Percentiles rank a stretch among this genome's conserved stretches.
Conservation (phyloP, 2,888 invertebrate genomes). For the Rhingia rostrata region DNA sequence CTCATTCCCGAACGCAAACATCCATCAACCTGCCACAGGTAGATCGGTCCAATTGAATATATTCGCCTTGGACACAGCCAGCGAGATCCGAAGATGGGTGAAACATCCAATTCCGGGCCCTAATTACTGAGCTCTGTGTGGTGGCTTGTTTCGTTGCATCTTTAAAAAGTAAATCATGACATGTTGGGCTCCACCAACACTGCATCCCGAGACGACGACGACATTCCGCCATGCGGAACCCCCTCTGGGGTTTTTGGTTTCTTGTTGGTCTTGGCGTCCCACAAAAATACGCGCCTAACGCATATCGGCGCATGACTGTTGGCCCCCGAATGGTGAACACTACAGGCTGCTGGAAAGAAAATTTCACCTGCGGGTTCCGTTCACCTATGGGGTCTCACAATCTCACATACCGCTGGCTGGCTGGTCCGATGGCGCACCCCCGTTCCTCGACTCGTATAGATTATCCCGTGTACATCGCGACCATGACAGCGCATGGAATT, state of each 20-base stretch:
- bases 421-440: conserved; percentile 29
- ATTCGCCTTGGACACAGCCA: conserved; percentile 11
- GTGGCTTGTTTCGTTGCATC: conserved; percentile 71
- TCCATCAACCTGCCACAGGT: conserved; percentile 71
- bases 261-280: conserved; percentile 47
- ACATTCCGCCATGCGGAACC: conserved; percentile 60
- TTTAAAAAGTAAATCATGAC: conserved; percentile 73
- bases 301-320: conserved; percentile 13
- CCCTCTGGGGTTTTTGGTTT: conserved; percentile 16
- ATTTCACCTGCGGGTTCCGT: conserved; percentile 64
- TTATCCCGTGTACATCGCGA: conserved; percentile 66
- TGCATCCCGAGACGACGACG: conserved; percentile 10
- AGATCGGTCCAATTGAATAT: conserved; percentile 57
- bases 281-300: conserved; percentile 24
- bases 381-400: conserved; percentile 51
- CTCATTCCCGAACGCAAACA: conserved; percentile 63
- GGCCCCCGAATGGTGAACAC: conserved; percentile 54
- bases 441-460: conserved; percentile 27
- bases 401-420: conserved; percentile 1
- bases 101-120: conserved; percentile 60
- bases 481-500: conserved; percentile 71
- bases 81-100: conserved; percentile 7
- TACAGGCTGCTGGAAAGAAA: conserved; percentile 44
- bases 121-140: conserved; percentile 68
- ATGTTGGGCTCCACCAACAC: conserved; percentile 50